Conservation (phyloP, 2,888 invertebrate species). For the Prenolepis imparis region DNA sequence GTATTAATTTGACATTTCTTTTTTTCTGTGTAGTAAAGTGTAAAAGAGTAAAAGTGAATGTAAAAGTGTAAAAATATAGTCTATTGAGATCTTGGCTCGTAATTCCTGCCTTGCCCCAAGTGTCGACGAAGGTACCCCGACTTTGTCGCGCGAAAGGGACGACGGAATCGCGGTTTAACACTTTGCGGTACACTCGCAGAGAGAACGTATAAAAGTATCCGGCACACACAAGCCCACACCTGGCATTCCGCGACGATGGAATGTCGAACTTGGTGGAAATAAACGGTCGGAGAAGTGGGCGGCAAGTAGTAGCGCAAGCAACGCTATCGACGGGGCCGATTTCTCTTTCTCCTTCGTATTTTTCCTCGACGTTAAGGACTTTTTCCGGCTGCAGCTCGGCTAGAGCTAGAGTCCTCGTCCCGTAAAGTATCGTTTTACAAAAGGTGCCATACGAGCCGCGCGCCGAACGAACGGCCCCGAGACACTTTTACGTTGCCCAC, state of each 20-base stretch:
- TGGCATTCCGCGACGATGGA: slow-evolving; percentile 61
- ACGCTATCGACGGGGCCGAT: slow-evolving; percentile 35
- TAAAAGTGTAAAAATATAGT: background rate
- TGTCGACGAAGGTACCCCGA: background rate
- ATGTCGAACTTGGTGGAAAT: slow-evolving; percentile 59
- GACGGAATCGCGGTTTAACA: slow-evolving; percentile 57
- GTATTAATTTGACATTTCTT: too few species aligned
- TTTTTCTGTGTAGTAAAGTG: too few species aligned
- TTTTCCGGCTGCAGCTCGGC: background rate
- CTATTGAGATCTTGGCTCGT: background rate
- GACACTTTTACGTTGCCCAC: slow-evolving; percentile 60
- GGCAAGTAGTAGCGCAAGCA: slow-evolving; percentile 40
- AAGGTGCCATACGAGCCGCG: slow-evolving; percentile 35
- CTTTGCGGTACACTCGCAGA: slow-evolving; percentile 52
- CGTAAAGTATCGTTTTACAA: slow-evolving; percentile 64
- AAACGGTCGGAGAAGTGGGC: slow-evolving; percentile 50
- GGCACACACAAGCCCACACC: slow-evolving; percentile 47
- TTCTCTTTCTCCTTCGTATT: slow-evolving; percentile 37
- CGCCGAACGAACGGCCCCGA: slow-evolving; percentile 21
- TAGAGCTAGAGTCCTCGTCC: slow-evolving; percentile 11
- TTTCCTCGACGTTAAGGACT: slow-evolving; percentile 22
- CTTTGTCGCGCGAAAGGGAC: slow-evolving; percentile 15
- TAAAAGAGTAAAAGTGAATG: too few species aligned
- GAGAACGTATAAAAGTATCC: slow-evolving; percentile 56
- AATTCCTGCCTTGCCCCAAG: background rate